These are phyloP conservation scores for Slavum lentiscoides DNA, from an alignment of 2,888 invertebrate species.

Conservation along the genomic window DNA sequence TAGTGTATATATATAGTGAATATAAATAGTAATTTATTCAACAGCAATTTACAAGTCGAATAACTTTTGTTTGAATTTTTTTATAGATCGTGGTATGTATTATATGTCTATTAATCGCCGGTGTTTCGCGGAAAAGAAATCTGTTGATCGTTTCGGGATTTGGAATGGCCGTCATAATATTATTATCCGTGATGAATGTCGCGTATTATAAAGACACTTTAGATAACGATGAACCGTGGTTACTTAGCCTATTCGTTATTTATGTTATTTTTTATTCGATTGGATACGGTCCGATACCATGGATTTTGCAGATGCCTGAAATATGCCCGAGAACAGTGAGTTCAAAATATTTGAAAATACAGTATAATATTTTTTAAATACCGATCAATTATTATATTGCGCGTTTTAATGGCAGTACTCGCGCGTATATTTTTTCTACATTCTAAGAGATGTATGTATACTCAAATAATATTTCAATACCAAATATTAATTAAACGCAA, in stretches of 20 bases:
- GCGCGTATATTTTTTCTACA: no score
- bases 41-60: background rate
- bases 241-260: no score
- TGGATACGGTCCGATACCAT: no score
- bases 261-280: no score
- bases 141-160: slow-evolving; percentile 13
- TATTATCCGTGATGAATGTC: background rate
- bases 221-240: background rate
- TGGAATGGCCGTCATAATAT: slow-evolving; percentile 27
- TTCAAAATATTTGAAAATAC: background rate
- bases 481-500: no score
- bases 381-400: no score
- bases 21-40: background rate
- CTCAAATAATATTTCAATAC: no score
- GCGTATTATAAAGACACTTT: background rate
- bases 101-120: background rate
- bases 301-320: slow-evolving; percentile 19
- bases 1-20: no score
- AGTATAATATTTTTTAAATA: no score
- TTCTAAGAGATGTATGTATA: no score
- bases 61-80: background rate
- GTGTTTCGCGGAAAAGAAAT: background rate
- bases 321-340: slow-evolving; percentile 29
- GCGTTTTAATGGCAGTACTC: no score
- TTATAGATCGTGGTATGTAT: background rate